Evolutionary conservation across 92 coral and sea anemone genomes (phyloP).

Genomic region (Heteractis magnifica): DNA sequence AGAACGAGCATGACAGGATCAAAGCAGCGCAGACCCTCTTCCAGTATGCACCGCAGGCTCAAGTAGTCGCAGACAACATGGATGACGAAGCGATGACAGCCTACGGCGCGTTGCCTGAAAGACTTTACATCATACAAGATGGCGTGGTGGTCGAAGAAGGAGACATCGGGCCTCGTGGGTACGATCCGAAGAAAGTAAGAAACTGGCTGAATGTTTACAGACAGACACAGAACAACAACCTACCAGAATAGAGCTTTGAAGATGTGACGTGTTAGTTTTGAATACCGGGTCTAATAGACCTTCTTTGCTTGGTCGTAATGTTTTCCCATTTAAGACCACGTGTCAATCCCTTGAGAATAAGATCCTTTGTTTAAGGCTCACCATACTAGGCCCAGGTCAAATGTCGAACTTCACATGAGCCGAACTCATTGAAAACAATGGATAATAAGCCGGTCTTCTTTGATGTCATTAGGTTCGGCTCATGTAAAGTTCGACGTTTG

Average conservation of each 20-base stretch:
- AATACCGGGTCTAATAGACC: too few relatives aligned
- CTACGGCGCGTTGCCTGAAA: conserved; percentile 51
- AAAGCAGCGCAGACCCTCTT: conserved; percentile 15
- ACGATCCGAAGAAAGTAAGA: conserved; percentile 17
- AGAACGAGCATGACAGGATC: conserved; percentile 29
- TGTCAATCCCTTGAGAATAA: too few relatives aligned
- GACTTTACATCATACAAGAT: conserved; percentile 43
- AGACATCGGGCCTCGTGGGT: conserved; percentile 43
- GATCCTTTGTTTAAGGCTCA: too few relatives aligned
- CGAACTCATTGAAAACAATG: too few relatives aligned
- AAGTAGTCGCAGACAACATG: conserved; percentile 45
- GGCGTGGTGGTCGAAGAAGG: conserved; percentile 40
- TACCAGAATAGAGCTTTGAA: neutral
- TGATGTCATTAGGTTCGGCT: too few relatives aligned
- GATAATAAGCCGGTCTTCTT: too few relatives aligned
- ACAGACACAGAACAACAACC: conserved; percentile 15
- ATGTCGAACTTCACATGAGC: too few relatives aligned
- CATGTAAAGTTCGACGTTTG: too few relatives aligned
- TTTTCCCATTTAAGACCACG: too few relatives aligned
- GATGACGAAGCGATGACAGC: conserved; percentile 38
- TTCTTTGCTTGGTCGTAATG: too few relatives aligned
- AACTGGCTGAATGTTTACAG: conserved; percentile 28
- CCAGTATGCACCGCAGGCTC: conserved; percentile 25
- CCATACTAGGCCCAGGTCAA: too few relatives aligned
- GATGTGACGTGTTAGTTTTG: too few relatives aligned